A percentile compares a stretch with the other conserved stretches of the same genome.
phyloP scores from a whole-genome alignment of 2,888 invertebrate species.

The Morpho helenor region DNA sequence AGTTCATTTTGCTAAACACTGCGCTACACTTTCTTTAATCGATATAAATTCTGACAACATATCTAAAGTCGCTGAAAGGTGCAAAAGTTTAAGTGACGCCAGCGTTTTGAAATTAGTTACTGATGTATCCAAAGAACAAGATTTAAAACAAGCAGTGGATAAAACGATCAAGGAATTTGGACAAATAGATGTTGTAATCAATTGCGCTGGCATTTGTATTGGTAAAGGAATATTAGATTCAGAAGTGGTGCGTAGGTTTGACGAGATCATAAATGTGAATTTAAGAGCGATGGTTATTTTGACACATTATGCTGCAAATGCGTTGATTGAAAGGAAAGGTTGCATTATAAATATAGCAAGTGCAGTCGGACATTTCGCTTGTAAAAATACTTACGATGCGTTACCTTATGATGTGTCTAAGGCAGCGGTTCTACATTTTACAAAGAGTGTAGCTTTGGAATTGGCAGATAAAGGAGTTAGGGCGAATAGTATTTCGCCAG shows the following conservation, averaged over 20 bases:
- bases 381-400: conserved; percentile 3
- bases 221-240: conserved; percentile 33
- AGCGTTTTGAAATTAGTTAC: conserved; percentile 38
- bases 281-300: conserved; percentile 38
- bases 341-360: conserved; percentile 44
- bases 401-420: conserved; percentile 82
- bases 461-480: conserved; percentile 78
- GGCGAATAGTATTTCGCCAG: conserved; percentile 85
- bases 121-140: conserved; percentile 37
- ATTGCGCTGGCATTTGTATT: conserved; percentile 33
- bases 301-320: conserved; percentile 32
- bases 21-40: too few species aligned
- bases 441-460: conserved; percentile 84
- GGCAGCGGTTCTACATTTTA: conserved; percentile 87
- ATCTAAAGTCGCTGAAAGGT: conserved; percentile 29
- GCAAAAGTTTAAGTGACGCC: conserved; percentile 33
- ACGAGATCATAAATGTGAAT: conserved; percentile 38
- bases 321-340: conserved; percentile 38
- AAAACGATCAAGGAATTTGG: conserved; percentile 34
- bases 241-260: conserved; percentile 35
- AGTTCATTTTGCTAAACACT: too few species aligned
- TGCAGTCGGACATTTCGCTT: conserved; percentile 17
- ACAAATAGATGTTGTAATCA: conserved; percentile 42
- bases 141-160: conserved; percentile 34
- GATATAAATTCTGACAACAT: too few species aligned